Base-by-base conservation (phyloP, 2,888 invertebrate genomes). In the Boloria euphrosyne region DNA sequence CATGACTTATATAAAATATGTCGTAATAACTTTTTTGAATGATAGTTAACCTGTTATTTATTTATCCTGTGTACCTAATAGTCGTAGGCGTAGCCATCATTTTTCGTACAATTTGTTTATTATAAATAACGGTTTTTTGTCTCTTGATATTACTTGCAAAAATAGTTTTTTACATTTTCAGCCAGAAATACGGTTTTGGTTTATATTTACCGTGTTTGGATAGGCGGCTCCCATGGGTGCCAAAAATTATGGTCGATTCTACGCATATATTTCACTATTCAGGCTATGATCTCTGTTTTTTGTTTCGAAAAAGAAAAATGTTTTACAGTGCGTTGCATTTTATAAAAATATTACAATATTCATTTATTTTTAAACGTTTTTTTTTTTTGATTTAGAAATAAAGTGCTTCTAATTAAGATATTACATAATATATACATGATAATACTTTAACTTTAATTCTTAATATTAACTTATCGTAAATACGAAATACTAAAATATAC, bases 171-270 rank as follows among this genome's bases (percentile, higher is more conserved):
- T n/a, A 53, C 4, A 38, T 53, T 38, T 53, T 53, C 14, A 53
- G 27, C 14, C n/a, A 38, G 16, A 53, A 17, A 53, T 53, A 53
- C 53, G 16, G 27, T 31, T 53, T 53, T 53, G 38, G 53, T 53
- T 31, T 53, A 53, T 38, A 53, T 53, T 53, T 53, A 53, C 31
- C 14, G n/a, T 53, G 53, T 53, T 53, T 53, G 31, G 53, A 53
- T 38, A 53, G 38, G n/a, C 10, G 27, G 31, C n/a, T 53, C 53
- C 53, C 38, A 16, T 53, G 31, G 53, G 53, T 38, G 31, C 53
- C 38, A 53, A 53, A 53, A 31, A 53, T 53, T 38, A 38, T 38
- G n/a, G 53, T 53, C 53, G 38, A 53, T 53, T 27, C 31, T 38
- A 53, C 53, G 16, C n/a, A 49, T 49, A 49, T 49, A 53, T 53